Base-by-base conservation (phyloP, 2,797 vertebrate genomes). In the Orestias chungarensis region DNA sequence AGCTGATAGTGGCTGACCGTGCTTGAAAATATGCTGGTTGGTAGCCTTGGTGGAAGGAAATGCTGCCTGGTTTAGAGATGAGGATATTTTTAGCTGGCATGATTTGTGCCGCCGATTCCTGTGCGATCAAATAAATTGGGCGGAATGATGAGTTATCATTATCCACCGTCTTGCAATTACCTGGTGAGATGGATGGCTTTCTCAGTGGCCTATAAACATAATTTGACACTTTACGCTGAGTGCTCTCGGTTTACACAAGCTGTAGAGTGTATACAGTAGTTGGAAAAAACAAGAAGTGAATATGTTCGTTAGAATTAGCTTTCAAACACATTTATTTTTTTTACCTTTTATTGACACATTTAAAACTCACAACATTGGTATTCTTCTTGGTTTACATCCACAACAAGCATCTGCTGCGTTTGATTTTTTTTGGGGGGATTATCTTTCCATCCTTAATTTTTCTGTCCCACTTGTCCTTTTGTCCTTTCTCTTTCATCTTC, bases 101-200 rank as follows among this genome's bases (percentile, higher is more conserved):
- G 46, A 75, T 69, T 62, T 0, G 10, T 23, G 54, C 62, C 50
- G 40, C 75, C 55, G 20, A 84, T 76, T 67, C 66, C 79, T 70
- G 75, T 65, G 66, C 78, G 80, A 87, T 85, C 71, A 86, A 83
- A 85, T 86, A 80, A 88, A 71, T 81, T 80, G 75, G 79, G 78
- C 66, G 75, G 82, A 91, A 89, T 87, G 81, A 91, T 84, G 87
- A 83, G 78, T 83, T 82, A 84, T 86, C 84, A 86, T 90, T 82
- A 83, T 76, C 71, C 73, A 71, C 73, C 77, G 72, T 73, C 59
- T 83, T 86, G 74, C 71, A 81, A 70, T 94, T 89, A 90, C 82
- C 50, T 70, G 69, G 47, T 35, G 59, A 78, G 73, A 81, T 69
- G 59, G 68, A 90, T 82, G 70, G 82, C 70, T 81, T 75, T 84